Percentiles rank a stretch among this genome's conserved stretches.
phyloP scores from a whole-genome alignment of 1,140 invertebrate genomes.

The Ridgeia piscesae region DNA sequence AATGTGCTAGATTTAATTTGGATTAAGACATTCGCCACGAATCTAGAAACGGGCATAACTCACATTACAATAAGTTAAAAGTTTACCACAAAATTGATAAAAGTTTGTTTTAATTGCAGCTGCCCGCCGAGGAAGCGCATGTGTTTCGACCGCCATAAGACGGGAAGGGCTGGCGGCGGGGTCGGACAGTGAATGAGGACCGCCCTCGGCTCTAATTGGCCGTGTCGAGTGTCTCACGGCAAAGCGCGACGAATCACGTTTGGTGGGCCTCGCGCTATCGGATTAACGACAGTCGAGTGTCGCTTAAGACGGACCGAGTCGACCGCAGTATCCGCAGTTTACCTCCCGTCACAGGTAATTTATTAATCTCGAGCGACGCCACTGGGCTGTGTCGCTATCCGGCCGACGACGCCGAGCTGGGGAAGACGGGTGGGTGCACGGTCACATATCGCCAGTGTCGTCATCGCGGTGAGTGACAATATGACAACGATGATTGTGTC shows the following conservation, averaged over 20 bases:
- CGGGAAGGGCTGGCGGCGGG: too few species aligned
- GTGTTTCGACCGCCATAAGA: not conserved
- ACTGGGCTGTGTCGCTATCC: not conserved
- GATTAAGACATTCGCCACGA: not conserved
- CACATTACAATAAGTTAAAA: not conserved
- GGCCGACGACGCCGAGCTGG: too few species aligned
- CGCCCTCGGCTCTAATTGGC: not conserved
- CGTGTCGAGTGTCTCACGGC: not conserved
- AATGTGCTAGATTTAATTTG: too few species aligned
- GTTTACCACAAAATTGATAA: not conserved
- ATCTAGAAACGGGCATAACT: too few species aligned
- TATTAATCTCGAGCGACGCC: not conserved
- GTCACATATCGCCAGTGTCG: not conserved
- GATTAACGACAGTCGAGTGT: not conserved
- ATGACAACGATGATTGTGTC: not conserved
- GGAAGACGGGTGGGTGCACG: not conserved
- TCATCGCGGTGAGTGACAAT: not conserved
- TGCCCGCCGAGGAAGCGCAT: not conserved
- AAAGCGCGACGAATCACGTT: not conserved
- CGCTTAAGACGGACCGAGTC: not conserved
- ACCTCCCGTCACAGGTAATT: not conserved
- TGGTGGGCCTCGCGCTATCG: not conserved
- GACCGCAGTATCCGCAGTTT: not conserved
- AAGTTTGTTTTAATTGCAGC: not conserved
- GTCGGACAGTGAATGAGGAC: not conserved